Evolutionary conservation across 2,797 vertebrate genomes (phyloP).

Genomic region (Enteromius unitaeniatus): DNA sequence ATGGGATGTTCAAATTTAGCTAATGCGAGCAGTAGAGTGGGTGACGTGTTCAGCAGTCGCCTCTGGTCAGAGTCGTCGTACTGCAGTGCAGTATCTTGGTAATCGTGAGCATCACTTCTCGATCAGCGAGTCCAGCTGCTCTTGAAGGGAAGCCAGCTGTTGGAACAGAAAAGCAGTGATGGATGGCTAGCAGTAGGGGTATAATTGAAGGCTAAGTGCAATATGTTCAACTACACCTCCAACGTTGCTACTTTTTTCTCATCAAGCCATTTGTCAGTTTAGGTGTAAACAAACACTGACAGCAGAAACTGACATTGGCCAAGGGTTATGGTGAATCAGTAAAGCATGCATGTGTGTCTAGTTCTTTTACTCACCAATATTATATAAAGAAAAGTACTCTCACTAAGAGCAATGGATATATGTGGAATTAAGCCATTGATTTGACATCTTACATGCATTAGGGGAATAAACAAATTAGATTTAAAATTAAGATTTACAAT

Average conservation of each 20-base stretch:
- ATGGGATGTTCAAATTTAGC: neutral
- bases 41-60: neutral
- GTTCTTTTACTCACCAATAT: neutral
- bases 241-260: constrained; percentile 63
- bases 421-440: neutral
- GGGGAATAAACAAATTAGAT: neutral
- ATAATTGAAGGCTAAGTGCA: constrained; percentile 74
- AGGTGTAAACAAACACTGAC: constrained; percentile 62
- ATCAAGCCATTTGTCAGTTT: constrained; percentile 61
- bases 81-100: constrained; percentile 80
- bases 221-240: constrained; percentile 72
- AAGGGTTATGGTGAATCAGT: neutral
- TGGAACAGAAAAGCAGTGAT: constrained; percentile 72
- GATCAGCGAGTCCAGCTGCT: constrained; percentile 85
- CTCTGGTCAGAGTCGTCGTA: constrained; percentile 56
- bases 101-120: constrained; percentile 73
- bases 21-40: neutral
- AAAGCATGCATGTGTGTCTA: constrained; percentile 5
- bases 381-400: neutral
- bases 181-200: constrained; percentile 66
- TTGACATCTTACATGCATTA: neutral
- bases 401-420: neutral
- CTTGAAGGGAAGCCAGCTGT: constrained; percentile 85
- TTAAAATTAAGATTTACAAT: no score
- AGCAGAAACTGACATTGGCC: constrained; percentile 40